Evolutionary conservation across 1,140 invertebrate genomes (phyloP).

Genomic region (Brachystomella parvula): DNA sequence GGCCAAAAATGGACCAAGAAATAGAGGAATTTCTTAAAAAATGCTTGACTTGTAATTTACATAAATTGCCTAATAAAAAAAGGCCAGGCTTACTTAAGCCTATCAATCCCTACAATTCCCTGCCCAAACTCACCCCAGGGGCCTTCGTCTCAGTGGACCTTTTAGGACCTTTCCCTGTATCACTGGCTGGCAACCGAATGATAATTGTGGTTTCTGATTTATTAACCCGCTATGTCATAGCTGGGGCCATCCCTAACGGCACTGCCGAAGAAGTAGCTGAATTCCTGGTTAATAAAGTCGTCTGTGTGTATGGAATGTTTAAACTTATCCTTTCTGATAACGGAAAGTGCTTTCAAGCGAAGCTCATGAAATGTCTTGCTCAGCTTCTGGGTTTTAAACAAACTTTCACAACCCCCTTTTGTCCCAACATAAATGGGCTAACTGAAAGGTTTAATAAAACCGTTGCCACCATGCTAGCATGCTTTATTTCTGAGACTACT

Average conservation of each 20-base stretch:
- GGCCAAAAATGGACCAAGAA: neutral
- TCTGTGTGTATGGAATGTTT: neutral
- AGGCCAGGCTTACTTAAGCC: neutral
- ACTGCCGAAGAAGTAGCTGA: no score
- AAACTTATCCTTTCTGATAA: neutral
- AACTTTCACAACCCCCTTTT: slow-evolving; percentile 1
- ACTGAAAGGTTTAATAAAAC: slow-evolving; percentile 15
- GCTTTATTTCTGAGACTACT: neutral
- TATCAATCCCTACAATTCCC: neutral
- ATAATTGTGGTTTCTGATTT: neutral
- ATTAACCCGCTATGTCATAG: neutral
- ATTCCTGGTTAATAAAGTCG: neutral
- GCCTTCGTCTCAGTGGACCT: neutral
- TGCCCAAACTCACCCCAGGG: neutral
- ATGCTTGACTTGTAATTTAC: neutral
- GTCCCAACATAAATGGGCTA: slow-evolving; percentile 7
- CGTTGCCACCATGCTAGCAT: neutral
- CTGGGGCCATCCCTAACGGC: neutral
- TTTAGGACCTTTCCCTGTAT: neutral
- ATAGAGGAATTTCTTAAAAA: neutral
- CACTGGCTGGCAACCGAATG: neutral
- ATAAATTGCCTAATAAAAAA: neutral
- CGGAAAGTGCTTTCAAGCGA: no score
- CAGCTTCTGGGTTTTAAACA: neutral
- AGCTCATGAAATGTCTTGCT: neutral